Base-by-base conservation (phyloP, 2,888 invertebrate species). In the Julus scandinavius region DNA sequence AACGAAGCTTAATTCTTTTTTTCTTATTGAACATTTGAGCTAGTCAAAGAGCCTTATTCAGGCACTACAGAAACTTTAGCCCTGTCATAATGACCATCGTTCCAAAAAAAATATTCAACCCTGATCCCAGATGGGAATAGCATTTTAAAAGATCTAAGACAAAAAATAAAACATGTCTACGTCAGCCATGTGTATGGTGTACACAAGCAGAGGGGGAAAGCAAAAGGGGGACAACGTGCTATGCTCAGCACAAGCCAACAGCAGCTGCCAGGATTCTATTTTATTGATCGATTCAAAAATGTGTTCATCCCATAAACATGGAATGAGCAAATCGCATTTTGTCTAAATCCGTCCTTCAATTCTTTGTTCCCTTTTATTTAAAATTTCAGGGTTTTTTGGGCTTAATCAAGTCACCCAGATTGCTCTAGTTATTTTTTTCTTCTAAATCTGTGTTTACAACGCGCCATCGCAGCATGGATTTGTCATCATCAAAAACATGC, bases 401-500 rank as follows among this genome's bases (percentile, higher is more conserved):
- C 11, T 72, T 17, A 72, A 29, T 72, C 72, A 29, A 17, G n/a
- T n/a, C 11, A 17, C 58, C 58, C 5, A 9, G 20, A 72, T 29
- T 2, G 72, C 72, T 72, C 72, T 20, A 63, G 58, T 63, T 15
- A 54, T 54, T 58, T 58, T 58, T 29, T 72, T 72, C 72, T 72
- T n/a, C n/a, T n/a, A 72, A 72, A 29, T 29, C 29, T 72, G 29
- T 72, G 4, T 6, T 72, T 72, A 29, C 72, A 72, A 72, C 20
- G 58, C 17, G 58, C 84, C 84, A 17, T 29, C 4, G 20, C 29
- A n/a, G n/a, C 58, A 87, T 87, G 50, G 87, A 50, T 20, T 20
- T 49, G 29, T n/a, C 85, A 49, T 45, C 49, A 4, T 20, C 88
- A 20, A 29, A 2, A 45, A 5, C 63, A n/a, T 89, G 89, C 41